Base-by-base conservation (phyloP, 2,888 invertebrate species). In the Arenicola marina region DNA sequence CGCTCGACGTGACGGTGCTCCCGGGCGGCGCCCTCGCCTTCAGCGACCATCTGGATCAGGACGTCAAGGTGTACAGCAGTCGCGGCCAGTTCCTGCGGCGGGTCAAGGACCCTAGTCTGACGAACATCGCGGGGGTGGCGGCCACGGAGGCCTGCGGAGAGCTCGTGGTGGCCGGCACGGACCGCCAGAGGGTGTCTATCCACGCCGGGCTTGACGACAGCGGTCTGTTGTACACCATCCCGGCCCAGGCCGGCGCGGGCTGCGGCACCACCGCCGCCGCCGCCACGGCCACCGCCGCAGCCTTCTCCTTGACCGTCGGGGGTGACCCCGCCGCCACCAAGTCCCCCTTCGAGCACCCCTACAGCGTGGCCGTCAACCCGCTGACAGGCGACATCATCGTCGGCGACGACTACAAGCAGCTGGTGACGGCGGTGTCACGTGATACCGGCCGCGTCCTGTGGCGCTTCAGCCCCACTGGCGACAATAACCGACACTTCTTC, bases 51-150 rank as follows among this genome's bases (percentile, higher is more conserved):
- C 61, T 62, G 24, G 64, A 58, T 48, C 64, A 64, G 48, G 59
- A 64, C 51, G 61, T 67, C 28, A 67, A 67, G 54, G 34, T 67
- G 31, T 67, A 38, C 48, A 65, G 32, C 32, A 45, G 55, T 3
- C 57, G 59, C 34, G 67, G 67, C 43, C 63, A 67, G 31, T 56
- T 51, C 48, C n/a, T 64, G 21, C 51, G 62, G 29, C 34, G 38
- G 24, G 45, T 67, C 32, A 61, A 24, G 45, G 56, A 61, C 29
- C 44, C 48, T n/a, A 48, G 54, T 21, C 59, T 58, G 32, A 54
- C 61, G 1, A 64, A 67, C 62, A 67, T 65, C 24, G 67, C 67
- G n/a, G 67, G 67, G 1, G 62, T 67, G 29, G 62, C 67, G 18
- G 33, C 33, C 11, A 65, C 43, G 11, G 58, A 34, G 18, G 33